Percentiles rank a stretch among this genome's conserved stretches.
phyloP scores from a whole-genome alignment of 2,888 invertebrate genomes.

The Brachynemurus nebulosus region DNA sequence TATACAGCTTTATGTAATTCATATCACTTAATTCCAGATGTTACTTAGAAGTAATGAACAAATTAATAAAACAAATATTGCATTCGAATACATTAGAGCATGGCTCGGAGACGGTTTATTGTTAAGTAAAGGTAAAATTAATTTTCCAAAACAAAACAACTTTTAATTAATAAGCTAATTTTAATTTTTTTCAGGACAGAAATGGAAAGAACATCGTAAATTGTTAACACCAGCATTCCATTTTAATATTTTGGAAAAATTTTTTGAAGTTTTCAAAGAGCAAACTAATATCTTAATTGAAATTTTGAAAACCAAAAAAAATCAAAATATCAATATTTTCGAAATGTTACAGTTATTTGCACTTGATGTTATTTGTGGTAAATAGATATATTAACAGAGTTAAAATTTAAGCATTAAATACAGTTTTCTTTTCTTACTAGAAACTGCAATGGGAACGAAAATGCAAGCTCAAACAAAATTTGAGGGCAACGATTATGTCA shows the following conservation, averaged over 20 bases:
- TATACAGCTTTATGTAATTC: too few relatives aligned
- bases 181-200: constrained; percentile 2
- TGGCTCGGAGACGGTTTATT: too few relatives aligned
- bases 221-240: too few relatives aligned
- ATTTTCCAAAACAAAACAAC: too few relatives aligned
- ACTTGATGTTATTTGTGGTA: too few relatives aligned
- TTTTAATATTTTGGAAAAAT: constrained; percentile 5
- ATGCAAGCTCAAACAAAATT: constrained; percentile 68
- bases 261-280: constrained; percentile 4
- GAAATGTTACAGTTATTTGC: not conserved
- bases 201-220: constrained; percentile 3
- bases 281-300: not conserved
- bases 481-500: constrained; percentile 56
- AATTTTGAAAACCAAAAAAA: not conserved
- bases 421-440: not conserved
- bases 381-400: too few relatives aligned
- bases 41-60: too few relatives aligned
- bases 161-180: too few relatives aligned
- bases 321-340: constrained; percentile 4
- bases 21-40: too few relatives aligned
- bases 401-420: not conserved
- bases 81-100: too few relatives aligned
- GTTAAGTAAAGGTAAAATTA: too few relatives aligned
- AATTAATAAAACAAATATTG: too few relatives aligned
- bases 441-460: constrained; percentile 41